Evolutionary conservation across 2,888 invertebrate species (phyloP).

Genomic region (Linnaemya vulpina): DNA sequence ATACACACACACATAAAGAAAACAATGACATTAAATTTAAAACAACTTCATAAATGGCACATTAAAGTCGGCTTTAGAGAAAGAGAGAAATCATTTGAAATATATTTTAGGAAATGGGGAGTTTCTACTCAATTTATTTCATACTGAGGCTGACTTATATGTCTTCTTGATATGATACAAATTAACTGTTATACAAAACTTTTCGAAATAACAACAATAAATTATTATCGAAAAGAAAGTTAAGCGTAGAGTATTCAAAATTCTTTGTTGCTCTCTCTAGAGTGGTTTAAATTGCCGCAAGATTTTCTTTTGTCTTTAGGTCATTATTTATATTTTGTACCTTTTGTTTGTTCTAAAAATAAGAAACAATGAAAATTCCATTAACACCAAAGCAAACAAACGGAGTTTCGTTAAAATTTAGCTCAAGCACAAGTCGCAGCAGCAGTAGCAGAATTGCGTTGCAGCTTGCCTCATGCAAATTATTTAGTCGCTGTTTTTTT

Average conservation of each 20-base stretch:
- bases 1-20: too few species aligned
- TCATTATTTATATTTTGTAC: background rate
- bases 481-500: constrained; percentile 6
- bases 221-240: too few species aligned
- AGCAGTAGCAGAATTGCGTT: constrained; percentile 10
- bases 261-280: background rate
- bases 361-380: constrained; percentile 32
- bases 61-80: too few species aligned
- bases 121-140: too few species aligned
- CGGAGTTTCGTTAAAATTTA: constrained; percentile 1
- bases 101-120: too few species aligned
- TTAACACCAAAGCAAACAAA: constrained; percentile 3
- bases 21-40: too few species aligned
- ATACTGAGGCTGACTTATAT: too few species aligned
- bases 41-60: too few species aligned
- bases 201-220: too few species aligned
- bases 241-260: background rate
- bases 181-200: too few species aligned
- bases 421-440: constrained; percentile 21
- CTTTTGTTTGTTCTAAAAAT: background rate
- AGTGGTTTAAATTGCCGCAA: background rate
- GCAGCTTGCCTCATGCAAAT: constrained; percentile 46
- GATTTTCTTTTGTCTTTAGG: background rate
- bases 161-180: too few species aligned
- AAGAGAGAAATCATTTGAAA: too few species aligned